phyloP scores from a whole-genome alignment of 2,113 vertebrate species.

The Etheostoma cragini region DNA sequence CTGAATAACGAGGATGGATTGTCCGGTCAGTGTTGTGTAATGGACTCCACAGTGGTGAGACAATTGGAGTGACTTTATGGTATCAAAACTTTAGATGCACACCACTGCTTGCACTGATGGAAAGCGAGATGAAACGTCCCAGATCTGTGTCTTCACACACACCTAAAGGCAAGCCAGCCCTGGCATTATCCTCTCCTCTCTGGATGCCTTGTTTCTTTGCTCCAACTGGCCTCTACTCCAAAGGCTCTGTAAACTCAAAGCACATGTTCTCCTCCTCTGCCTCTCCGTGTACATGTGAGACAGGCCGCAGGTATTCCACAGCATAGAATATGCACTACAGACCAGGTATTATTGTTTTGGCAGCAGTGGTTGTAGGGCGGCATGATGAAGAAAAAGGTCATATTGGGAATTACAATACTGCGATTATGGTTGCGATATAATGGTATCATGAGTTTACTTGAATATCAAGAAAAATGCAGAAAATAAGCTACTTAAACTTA shows the following conservation, averaged over 20 bases:
- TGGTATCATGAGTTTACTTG: no score
- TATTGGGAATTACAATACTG: no score
- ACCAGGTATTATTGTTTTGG: slow-evolving; percentile 31
- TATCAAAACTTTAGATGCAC: slow-evolving; percentile 17
- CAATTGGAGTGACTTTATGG: background rate
- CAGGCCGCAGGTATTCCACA: slow-evolving; percentile 39
- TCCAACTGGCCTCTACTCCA: slow-evolving; percentile 68
- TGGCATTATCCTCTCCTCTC: slow-evolving; percentile 41
- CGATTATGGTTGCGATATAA: no score
- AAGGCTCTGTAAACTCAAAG: slow-evolving; percentile 69
- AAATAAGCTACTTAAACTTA: no score
- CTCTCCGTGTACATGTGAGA: slow-evolving; percentile 52
- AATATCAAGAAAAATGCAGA: no score
- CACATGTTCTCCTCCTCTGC: slow-evolving; percentile 66
- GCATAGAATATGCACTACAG: slow-evolving; percentile 42
- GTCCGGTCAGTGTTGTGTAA: background rate
- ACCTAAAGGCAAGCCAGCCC: slow-evolving; percentile 45
- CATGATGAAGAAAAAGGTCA: no score
- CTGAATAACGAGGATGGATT: background rate
- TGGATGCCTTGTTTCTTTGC: slow-evolving; percentile 44
- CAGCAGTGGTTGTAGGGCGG: background rate
- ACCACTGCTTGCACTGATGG: background rate
- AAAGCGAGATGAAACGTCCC: slow-evolving; percentile 21
- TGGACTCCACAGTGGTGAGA: background rate
- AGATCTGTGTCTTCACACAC: slow-evolving; percentile 35